Conservation (phyloP, 2,888 invertebrate species). For the Eulithis testata region DNA sequence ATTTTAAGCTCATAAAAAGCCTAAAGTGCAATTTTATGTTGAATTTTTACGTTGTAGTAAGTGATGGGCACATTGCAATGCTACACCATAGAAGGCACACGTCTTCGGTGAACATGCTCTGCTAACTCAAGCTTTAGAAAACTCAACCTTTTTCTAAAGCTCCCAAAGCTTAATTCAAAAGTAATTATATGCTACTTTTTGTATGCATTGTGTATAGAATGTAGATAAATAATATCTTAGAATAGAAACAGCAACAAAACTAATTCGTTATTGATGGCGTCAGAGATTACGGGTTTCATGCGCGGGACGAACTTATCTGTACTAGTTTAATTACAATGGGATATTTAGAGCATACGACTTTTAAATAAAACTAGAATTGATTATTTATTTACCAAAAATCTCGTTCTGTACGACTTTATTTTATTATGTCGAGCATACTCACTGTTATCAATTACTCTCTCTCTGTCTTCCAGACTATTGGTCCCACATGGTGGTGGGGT, state of each 20-base stretch:
- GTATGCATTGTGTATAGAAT: conserved; percentile 7
- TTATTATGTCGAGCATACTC: too few relatives aligned
- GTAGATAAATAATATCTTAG: conserved; percentile 10
- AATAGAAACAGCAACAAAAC: conserved; percentile 67
- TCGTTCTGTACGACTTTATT: not conserved
- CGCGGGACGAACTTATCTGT: conserved; percentile 67
- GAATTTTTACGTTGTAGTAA: too few relatives aligned
- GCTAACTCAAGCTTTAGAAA: too few relatives aligned
- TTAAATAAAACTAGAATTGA: not conserved
- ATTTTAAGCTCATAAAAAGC: too few relatives aligned
- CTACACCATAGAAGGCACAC: too few relatives aligned
- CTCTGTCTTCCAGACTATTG: too few relatives aligned
- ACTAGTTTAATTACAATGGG: conserved; percentile 67
- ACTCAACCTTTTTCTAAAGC: too few relatives aligned
- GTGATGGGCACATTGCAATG: too few relatives aligned
- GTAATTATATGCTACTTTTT: not conserved
- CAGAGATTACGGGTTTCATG: conserved; percentile 62
- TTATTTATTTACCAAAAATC: not conserved
- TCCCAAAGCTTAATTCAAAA: not conserved
- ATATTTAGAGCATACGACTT: conserved; percentile 61
- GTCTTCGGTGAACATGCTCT: too few relatives aligned
- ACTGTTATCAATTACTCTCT: too few relatives aligned
- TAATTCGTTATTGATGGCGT: conserved; percentile 78
- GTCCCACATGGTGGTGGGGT: too few relatives aligned
- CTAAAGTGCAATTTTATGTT: conserved; percentile 13